Evolutionary conservation across 2,797 vertebrate genomes (phyloP), one percentile per base, ranked within the genome.

Genomic region (Eptatretus atami): DNA sequence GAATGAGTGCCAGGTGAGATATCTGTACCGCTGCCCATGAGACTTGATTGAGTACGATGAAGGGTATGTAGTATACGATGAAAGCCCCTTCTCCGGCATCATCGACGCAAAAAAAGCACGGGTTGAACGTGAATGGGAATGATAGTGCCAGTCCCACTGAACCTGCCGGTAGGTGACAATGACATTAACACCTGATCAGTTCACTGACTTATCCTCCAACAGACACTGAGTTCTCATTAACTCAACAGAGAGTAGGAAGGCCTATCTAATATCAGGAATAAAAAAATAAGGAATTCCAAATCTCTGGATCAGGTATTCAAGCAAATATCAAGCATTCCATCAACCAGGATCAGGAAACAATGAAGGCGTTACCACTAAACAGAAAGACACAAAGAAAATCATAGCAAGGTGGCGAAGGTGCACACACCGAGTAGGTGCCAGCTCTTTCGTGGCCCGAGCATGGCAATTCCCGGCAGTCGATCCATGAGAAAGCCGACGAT

Each of bases 21-120:
- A 95, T 82, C 75, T 95, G 87, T 0, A 81, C 84, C 65, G 88
- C 83, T 0, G 88, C 88, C 88, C 88, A 95, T 69, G 87, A 87
- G 0, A 93, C 87, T 73, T 95, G 88, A 71, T 90, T 90, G 73
- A 87, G 66, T 66, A 88, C 2, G n/a, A 93, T 79, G 74, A 95
- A 92, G 1, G 88, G 86, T 12, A 75, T 67, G 5, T 84, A 95
- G 75, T 86, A 95, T 66, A 76, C 54, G 15, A 92, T 64, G 13
- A 78, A 78, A 1, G 71, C 83, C 82, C 81, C 86, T 70, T 83
- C 78, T 0, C 86, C 83, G 0, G 84, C 86, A 70, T 52, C 3
- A 1, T 68, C 19, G 12, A 67, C 66, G 52, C 86, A 93, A 64
- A 77, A 81, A 64, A 82, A 63, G 64, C 87, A 93, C 54, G 82